Evolutionary conservation across 2,888 invertebrate genomes (phyloP).

Genomic region (Mimas tiliae): DNA sequence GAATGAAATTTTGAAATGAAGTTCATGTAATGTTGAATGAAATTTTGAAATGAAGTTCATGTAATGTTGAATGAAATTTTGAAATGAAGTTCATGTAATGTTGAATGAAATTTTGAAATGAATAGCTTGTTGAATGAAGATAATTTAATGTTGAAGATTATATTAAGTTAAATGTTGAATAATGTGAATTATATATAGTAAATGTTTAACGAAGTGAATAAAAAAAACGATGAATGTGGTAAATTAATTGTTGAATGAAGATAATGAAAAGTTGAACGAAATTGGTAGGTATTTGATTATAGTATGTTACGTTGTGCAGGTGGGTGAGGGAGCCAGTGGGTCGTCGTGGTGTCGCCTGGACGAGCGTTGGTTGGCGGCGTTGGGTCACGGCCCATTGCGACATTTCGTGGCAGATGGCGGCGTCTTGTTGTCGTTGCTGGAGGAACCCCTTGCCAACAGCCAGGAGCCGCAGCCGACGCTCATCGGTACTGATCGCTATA

Average conservation of each 20-base stretch:
- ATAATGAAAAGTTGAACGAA: background rate
- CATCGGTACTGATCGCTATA: constrained; percentile 68
- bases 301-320: constrained; percentile 65
- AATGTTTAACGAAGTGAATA: too few species aligned
- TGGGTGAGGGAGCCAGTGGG: constrained; percentile 93
- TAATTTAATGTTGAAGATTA: too few species aligned
- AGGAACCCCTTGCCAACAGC: constrained; percentile 96
- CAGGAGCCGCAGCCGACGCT: constrained; percentile 97
- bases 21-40: too few species aligned
- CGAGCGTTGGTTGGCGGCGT: constrained; percentile 90
- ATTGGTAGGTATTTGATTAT: background rate
- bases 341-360: constrained; percentile 91
- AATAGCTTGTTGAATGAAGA: too few species aligned
- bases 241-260: background rate
- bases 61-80: too few species aligned
- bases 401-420: constrained; percentile 97
- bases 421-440: constrained; percentile 94
- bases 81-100: too few species aligned
- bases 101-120: too few species aligned
- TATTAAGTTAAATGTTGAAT: too few species aligned
- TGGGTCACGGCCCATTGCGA: constrained; percentile 78
- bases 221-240: background rate
- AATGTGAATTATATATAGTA: too few species aligned
- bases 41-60: too few species aligned
- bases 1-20: too few species aligned